A percentile compares a stretch with the other conserved stretches of the same genome.
Evolutionary conservation across 2,113 vertebrate species (phyloP).

Genomic region (Felis catus): DNA sequence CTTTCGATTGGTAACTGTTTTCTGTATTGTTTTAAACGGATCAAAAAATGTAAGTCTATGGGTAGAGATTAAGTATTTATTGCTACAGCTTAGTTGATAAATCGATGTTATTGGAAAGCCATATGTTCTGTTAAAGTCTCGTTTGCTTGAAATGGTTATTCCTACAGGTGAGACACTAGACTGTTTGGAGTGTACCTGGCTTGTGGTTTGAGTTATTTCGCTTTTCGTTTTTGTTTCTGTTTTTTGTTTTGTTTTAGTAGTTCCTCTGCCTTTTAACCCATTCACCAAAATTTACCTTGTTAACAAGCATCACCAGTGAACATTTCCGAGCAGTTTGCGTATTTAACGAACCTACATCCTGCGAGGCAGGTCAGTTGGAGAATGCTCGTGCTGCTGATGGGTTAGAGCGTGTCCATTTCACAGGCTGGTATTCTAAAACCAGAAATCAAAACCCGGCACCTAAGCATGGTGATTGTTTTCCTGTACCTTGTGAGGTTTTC

Average conservation of each 20-base stretch:
- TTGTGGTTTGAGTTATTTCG: conserved; percentile 75
- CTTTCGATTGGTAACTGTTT: conserved; percentile 94
- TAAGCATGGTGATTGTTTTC: conserved; percentile 83
- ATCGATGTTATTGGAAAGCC: conserved; percentile 90
- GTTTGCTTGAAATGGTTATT: conserved; percentile 85
- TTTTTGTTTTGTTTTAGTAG: conserved; percentile 76
- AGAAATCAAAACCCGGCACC: conserved; percentile 79
- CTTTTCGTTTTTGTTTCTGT: conserved; percentile 47
- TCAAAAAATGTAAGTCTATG: conserved; percentile 89
- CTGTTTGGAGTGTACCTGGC: conserved; percentile 86
- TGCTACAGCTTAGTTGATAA: conserved; percentile 89
- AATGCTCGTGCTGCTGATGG: conserved; percentile 79
- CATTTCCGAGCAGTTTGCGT: conserved; percentile 80
- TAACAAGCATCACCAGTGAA: conserved; percentile 76
- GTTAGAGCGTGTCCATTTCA: conserved; percentile 74
- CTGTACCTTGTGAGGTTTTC: conserved; percentile 86
- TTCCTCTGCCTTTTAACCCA: conserved; percentile 86
- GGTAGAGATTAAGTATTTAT: conserved; percentile 95
- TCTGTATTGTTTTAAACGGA: conserved; percentile 91
- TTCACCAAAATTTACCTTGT: conserved; percentile 83
- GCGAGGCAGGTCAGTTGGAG: conserved; percentile 74
- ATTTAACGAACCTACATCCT: conserved; percentile 73
- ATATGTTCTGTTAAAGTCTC: conserved; percentile 87
- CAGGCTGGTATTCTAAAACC: conserved; percentile 77
- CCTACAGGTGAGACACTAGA: conserved; percentile 84